Percentiles rank a stretch among this genome's conserved stretches.
Conservation (phyloP, 1,140 invertebrate genomes). For the Goniozus legneri region DNA sequence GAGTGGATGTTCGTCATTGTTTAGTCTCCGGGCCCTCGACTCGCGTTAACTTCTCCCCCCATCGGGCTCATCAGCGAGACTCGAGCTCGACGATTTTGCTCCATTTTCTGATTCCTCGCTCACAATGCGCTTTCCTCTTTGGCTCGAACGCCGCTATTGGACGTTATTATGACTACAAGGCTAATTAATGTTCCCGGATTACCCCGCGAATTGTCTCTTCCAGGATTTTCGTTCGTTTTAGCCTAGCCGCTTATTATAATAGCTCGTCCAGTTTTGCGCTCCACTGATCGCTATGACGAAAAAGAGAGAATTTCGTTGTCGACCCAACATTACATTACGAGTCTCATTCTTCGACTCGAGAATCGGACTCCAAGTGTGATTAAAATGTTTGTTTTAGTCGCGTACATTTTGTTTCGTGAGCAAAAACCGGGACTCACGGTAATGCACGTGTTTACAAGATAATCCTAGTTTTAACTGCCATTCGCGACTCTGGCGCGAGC, state of each 20-base stretch:
- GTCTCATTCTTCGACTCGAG: no score
- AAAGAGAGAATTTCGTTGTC: no score
- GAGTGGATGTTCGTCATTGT: conserved; percentile 38
- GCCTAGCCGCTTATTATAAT: conserved; percentile 34
- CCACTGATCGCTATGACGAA: no score
- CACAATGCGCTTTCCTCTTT: conserved; percentile 24
- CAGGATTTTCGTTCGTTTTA: no score
- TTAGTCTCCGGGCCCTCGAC: conserved; percentile 24
- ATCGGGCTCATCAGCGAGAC: conserved; percentile 10
- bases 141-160: conserved; percentile 14
- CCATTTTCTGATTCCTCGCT: conserved; percentile 32
- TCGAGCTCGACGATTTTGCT: conserved; percentile 24
- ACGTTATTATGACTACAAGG: conserved; percentile 49
- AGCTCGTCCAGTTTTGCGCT: conserved; percentile 9
- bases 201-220: conserved; percentile 20
- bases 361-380: no score
- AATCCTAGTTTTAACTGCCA: no score
- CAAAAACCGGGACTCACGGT: no score
- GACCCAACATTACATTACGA: no score
- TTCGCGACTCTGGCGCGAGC: no score
- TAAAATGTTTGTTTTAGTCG: no score
- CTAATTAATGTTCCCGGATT: conserved; percentile 48
- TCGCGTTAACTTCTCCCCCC: conserved; percentile 4
- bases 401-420: no score
- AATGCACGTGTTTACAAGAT: no score